Evolutionary conservation across 2,113 vertebrate species (phyloP).

Genomic region (Campylorhamphus procurvoides): DNA sequence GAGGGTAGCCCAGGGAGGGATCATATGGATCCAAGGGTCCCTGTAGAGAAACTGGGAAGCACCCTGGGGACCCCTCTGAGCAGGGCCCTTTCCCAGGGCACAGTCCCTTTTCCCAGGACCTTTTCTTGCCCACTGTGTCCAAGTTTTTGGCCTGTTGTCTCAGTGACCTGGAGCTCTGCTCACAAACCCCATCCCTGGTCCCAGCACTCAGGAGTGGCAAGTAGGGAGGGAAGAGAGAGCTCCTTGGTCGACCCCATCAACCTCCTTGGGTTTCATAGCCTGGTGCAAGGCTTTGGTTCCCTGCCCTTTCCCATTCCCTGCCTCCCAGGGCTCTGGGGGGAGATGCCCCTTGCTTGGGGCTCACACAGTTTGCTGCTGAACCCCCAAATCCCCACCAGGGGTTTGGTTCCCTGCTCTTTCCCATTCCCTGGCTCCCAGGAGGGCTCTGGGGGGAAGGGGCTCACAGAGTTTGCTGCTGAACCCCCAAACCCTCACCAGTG

Average conservation of each 20-base stretch:
- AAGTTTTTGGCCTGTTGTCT: background rate
- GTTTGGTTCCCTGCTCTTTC: background rate
- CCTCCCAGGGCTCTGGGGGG: background rate
- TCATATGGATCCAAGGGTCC: background rate
- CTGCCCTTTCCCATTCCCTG: too few species aligned
- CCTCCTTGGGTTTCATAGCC: background rate
- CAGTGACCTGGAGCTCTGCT: background rate
- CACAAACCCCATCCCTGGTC: accelerated
- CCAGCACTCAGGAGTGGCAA: background rate
- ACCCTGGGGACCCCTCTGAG: background rate
- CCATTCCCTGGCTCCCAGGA: background rate
- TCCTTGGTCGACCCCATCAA: background rate
- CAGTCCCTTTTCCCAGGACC: background rate
- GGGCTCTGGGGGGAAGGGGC: background rate
- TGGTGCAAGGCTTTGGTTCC: background rate
- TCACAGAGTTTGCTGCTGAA: background rate
- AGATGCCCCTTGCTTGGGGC: accelerated
- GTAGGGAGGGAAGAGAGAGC: background rate
- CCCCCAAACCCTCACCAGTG: accelerated
- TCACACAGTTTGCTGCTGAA: background rate
- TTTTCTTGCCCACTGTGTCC: background rate
- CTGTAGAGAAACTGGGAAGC: background rate
- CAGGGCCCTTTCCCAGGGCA: background rate
- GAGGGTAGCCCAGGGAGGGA: background rate
- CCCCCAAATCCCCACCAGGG: accelerated